Base-by-base conservation (phyloP, 2,888 invertebrate genomes). In the Chelonus formosanus region DNA sequence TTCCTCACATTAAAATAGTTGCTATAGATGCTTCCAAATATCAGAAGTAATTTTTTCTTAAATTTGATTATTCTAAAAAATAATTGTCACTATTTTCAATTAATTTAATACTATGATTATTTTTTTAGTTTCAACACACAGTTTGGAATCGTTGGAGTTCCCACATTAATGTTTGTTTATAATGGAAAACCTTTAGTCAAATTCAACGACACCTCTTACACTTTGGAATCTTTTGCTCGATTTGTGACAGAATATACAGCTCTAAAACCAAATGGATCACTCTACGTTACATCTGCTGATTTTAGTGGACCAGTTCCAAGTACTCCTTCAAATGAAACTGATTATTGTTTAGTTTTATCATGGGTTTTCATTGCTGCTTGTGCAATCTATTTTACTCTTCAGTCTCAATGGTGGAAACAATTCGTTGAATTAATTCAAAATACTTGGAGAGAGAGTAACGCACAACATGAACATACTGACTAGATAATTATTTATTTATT, bases 141-240 rank as follows among this genome's bases (percentile, higher is more conserved):
- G 75, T 95, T 94, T 84, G 96, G 96, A 6, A 93, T 96, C 67
- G 91, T 95, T 5, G 96, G 95, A 20, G 91, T 97, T 47, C 97
- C 97, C 5, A 94, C 95, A 3, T 81, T 96, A 43, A 89, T 96
- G 85, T 87, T 97, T 70, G 94, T 97, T 76, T 95, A 96, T 76
- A 96, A 95, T 83, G 95, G 95, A 0, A 88, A 93, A 72, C 91
- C 95, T 0, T 89, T 94, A 35, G 92, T 92, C 0, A 93, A 94
- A 85, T 95, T 91, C 80, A 96, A 94, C 86, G 92, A 90, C 34
- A 90, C 93, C 6, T 90, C 92, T 68, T 92, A 94, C 70, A 92
- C 91, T 4, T 87, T 96, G 50, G 90, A 93, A 69, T 89, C 90
- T 62, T 93, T 96, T 76, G 89, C 90, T 8, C 90, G 88, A 76